These are phyloP conservation scores for Gallinago solitaria DNA, from an alignment of 2,797 vertebrate genomes.

Conservation along the genomic window DNA sequence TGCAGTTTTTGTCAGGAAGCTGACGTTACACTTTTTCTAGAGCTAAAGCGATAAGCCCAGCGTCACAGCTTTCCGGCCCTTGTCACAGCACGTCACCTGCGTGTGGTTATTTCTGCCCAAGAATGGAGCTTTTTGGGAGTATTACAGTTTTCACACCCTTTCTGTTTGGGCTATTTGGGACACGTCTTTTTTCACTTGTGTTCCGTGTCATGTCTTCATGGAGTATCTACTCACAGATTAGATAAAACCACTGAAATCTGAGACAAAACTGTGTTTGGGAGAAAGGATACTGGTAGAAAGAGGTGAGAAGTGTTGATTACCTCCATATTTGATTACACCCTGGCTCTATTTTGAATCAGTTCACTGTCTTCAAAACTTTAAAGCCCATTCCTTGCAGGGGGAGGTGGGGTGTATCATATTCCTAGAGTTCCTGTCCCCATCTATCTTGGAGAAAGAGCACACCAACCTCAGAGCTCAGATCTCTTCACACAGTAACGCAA, in stretches of 20 bases:
- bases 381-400: neutral
- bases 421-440: neutral
- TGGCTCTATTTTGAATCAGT: neutral
- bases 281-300: neutral
- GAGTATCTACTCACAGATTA: neutral
- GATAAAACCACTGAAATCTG: neutral
- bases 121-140: neutral
- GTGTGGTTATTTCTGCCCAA: neutral
- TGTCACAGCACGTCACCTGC: neutral
- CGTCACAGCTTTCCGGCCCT: neutral
- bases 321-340: neutral
- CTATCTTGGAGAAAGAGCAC: neutral
- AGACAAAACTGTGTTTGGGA: neutral
- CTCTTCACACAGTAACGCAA: neutral
- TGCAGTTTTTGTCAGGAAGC: neutral
- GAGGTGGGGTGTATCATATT: neutral
- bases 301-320: neutral
- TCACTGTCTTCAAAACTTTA: neutral
- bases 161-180: neutral
- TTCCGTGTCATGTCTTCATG: neutral
- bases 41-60: neutral
- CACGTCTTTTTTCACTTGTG: neutral
- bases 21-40: neutral
- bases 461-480: neutral
- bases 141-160: neutral